Evolutionary conservation across 30 jellyfish, hydroid and myxozoan genomes (phyloP).

Genomic region (Turritopsis rubra): DNA sequence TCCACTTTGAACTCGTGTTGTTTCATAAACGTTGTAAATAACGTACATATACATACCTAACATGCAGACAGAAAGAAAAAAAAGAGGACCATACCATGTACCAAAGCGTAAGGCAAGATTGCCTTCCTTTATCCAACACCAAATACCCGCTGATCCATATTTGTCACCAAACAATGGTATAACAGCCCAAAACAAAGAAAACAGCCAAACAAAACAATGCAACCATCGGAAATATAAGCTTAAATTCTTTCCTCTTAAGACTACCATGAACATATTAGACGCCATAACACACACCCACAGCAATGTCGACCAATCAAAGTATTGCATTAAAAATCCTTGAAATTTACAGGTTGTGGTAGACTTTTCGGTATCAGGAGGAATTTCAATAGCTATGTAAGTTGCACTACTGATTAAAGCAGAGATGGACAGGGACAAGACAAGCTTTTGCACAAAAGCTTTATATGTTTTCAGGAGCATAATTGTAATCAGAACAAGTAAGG

Average conservation of each 20-base stretch:
- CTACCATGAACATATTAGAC: not conserved
- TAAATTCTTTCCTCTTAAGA: not conserved
- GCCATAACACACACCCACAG: not conserved
- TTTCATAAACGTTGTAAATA: slow-evolving; percentile 46
- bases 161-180: slow-evolving; percentile 67
- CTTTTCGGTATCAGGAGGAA: not conserved
- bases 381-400: not conserved
- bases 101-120: not conserved
- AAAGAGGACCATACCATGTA: slow-evolving; percentile 68
- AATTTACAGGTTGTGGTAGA: not conserved
- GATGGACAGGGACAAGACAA: not conserved
- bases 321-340: slow-evolving; percentile 15
- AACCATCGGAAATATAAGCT: slow-evolving; percentile 32
- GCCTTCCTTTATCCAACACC: slow-evolving; percentile 41
- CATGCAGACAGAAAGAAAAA: slow-evolving; percentile 50
- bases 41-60: slow-evolving; percentile 44
- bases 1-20: not conserved
- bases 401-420: not conserved
- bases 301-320: not conserved
- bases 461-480: not conserved
- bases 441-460: slow-evolving; percentile 16
- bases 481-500: not conserved
- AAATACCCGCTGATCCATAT: slow-evolving; percentile 84
- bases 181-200: slow-evolving; percentile 58
- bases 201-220: slow-evolving; percentile 57